A percentile compares a stretch with the other conserved stretches of the same genome.
Conservation (phyloP, 37 sponge, comb jelly and placozoan genomes). For the Petrosia ficiformis region DNA sequence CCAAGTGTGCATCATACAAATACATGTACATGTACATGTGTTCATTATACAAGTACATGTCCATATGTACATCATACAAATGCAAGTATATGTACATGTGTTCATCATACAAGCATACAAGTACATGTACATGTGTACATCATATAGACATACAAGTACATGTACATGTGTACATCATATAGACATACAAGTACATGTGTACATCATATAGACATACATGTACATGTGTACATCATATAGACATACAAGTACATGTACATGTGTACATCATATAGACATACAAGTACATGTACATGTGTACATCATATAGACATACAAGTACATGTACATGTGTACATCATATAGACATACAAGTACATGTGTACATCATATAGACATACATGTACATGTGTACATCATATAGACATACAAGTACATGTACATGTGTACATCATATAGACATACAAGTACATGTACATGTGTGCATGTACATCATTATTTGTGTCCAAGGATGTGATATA, state of each 20-base stretch:
- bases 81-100: slow-evolving; percentile 5
- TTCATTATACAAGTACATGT: not conserved
- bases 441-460: too few species aligned
- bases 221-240: slow-evolving; percentile 76
- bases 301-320: not conserved
- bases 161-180: slow-evolving; percentile 66
- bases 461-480: too few species aligned
- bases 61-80: not conserved
- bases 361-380: too few species aligned
- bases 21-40: not conserved
- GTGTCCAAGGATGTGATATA: too few species aligned
- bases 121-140: slow-evolving; percentile 73
- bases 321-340: too few species aligned
- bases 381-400: not conserved
- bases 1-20: too few species aligned
- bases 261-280: slow-evolving; percentile 44
- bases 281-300: too few species aligned
- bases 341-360: not conserved
- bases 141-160: slow-evolving; percentile 89
- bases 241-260: slow-evolving; percentile 83
- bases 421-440: too few species aligned
- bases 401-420: too few species aligned
- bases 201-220: slow-evolving; percentile 74
- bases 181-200: slow-evolving; percentile 84
- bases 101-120: slow-evolving; percentile 66